A percentile compares a stretch with the other conserved stretches of the same genome.
phyloP scores from a whole-genome alignment of 2,113 vertebrate species.

The Peromyscus leucopus region DNA sequence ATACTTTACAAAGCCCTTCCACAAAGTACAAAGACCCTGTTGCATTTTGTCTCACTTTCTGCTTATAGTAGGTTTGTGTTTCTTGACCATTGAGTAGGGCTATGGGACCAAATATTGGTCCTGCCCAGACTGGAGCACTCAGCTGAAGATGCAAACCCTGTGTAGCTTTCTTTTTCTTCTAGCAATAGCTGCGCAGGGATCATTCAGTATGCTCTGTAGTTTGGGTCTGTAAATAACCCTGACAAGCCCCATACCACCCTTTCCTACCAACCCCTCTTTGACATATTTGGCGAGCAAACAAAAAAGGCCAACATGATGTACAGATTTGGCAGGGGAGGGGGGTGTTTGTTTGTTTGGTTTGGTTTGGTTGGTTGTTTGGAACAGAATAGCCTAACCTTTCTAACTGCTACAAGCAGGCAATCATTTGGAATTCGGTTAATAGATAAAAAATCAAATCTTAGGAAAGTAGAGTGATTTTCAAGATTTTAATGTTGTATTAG shows the following conservation, averaged over 20 bases:
- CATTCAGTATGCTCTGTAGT: neutral
- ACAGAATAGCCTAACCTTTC: neutral
- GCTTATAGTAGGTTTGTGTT: neutral
- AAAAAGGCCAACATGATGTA: neutral
- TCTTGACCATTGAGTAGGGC: neutral
- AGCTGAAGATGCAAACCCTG: neutral
- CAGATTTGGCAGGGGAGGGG: neutral
- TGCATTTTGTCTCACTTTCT: neutral
- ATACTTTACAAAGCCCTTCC: conserved; percentile 26
- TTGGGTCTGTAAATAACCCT: neutral
- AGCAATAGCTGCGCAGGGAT: neutral
- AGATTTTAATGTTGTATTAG: neutral
- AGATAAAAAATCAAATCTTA: neutral
- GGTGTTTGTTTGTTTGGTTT: neutral
- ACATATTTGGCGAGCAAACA: neutral
- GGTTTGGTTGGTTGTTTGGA: neutral
- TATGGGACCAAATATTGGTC: neutral
- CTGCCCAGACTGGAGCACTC: neutral
- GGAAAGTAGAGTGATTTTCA: neutral
- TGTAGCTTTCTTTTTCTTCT: neutral
- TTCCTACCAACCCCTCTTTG: neutral
- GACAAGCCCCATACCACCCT: neutral
- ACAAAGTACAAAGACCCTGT: neutral
- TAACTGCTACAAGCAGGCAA: neutral
- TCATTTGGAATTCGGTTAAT: neutral